Conservation (phyloP, 1,140 invertebrate genomes). For the Ctenoplectra terminalis region DNA sequence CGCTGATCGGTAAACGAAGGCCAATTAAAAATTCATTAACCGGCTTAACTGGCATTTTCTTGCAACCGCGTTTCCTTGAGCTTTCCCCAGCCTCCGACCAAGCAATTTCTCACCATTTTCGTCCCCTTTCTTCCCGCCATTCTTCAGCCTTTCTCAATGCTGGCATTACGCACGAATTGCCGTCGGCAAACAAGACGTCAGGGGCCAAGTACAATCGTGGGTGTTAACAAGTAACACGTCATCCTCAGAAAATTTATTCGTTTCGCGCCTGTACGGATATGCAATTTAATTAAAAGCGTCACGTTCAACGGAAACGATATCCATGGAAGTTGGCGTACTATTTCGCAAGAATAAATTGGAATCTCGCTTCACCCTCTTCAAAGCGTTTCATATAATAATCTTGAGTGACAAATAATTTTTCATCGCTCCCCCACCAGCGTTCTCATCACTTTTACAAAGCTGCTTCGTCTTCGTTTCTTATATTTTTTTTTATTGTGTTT, state of each 20-base stretch:
- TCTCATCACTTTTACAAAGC: slow-evolving; percentile 25
- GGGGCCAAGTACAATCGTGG: slow-evolving; percentile 44
- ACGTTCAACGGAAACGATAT: slow-evolving; percentile 58
- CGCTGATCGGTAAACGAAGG: slow-evolving; percentile 36
- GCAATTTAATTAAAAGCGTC: slow-evolving; percentile 67
- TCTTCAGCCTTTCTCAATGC: neutral
- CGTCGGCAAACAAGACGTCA: slow-evolving; percentile 45
- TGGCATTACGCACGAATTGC: slow-evolving; percentile 43
- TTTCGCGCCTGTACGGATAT: slow-evolving; percentile 49
- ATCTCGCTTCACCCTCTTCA: neutral
- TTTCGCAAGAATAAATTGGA: slow-evolving; percentile 58
- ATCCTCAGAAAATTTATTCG: slow-evolving; percentile 62
- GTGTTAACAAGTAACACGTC: slow-evolving; percentile 61
- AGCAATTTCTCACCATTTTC: slow-evolving; percentile 28
- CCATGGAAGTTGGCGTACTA: slow-evolving; percentile 20
- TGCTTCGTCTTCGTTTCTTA: slow-evolving; percentile 17
- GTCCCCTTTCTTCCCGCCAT: slow-evolving; percentile 2
- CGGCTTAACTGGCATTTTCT: slow-evolving; percentile 23
- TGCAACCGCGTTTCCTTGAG: neutral
- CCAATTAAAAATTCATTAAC: slow-evolving; percentile 64
- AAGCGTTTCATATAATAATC: slow-evolving; percentile 46
- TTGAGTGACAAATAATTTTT: slow-evolving; percentile 45
- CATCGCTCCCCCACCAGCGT: slow-evolving; percentile 5
- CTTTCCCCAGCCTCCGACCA: neutral
- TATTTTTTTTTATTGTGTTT: no score